Evolutionary conservation across 2,113 vertebrate species (phyloP), one percentile per base, ranked within the genome.

Genomic region (Cephalopterus ornatus): DNA sequence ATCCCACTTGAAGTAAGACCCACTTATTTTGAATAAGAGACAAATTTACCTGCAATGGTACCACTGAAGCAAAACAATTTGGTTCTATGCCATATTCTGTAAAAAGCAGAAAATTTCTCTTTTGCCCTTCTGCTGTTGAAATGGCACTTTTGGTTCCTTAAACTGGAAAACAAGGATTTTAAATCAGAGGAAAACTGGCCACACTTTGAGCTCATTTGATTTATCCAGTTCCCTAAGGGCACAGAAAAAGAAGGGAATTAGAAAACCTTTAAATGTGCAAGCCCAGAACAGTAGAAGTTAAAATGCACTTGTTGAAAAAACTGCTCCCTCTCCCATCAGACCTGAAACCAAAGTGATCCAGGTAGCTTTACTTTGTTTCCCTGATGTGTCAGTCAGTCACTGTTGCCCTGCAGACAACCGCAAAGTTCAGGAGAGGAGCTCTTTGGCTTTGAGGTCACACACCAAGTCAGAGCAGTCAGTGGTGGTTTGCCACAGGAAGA

Each of bases 111-210:
- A 73, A 56, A 73, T 3, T 30, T 71, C 39, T 88, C 35, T 65
- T 81, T 85, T 87, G 53, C 83, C 91, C 21, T 81, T 85, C 80
- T 82, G 80, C 47, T 94, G 91, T 56, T 93, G 83, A 93, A 89
- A 81, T 2, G 24, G 86, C 93, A 96, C 92, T 95, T 96, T 84
- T 59, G 92, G 90, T 92, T 96, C 79, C 35, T 93, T 59, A 81
- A 65, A 94, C 68, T 71, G 37, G 65, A 39, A 6, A 61, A 82
- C 89, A 89, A 62, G 32, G 47, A 65, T 15, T 66, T 53, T 39
- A 73, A 86, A 68, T 88, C 26, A 6, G 74, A 92, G 39, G 26
- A 71, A 79, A 56, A 63, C 61, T 75, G 42, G 33, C 56, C 44
- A 49, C 19, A 11, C 41, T 80, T 73, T 86, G 86, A 81, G 59